Conservation (phyloP, 2,797 vertebrate species). For the Hydrolagus colliei region DNA sequence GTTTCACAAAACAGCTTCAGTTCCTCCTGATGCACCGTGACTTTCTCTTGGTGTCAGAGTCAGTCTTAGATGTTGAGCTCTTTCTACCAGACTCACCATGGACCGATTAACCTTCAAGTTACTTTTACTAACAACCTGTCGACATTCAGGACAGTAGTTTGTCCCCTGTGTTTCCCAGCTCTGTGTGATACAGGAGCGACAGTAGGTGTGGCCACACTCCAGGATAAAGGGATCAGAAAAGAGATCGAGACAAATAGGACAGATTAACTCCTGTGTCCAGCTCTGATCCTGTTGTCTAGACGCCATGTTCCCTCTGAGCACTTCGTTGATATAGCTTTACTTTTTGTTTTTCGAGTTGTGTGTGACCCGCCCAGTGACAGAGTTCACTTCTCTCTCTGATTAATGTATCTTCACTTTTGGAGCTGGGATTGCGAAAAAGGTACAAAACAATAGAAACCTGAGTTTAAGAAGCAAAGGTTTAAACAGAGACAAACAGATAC, state of each 20-base stretch:
- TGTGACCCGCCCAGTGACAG: no score
- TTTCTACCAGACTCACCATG: constrained; percentile 42
- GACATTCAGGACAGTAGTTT: constrained; percentile 44
- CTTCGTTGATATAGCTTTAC: no score
- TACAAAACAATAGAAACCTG: no score
- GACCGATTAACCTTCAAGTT: constrained; percentile 41
- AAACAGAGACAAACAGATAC: no score
- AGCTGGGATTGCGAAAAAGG: no score
- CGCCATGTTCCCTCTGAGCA: constrained; percentile 33
- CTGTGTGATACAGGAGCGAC: not conserved
- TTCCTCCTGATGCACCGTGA: not conserved
- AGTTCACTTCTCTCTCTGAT: no score
- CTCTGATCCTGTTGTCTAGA: not conserved
- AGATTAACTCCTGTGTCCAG: constrained; percentile 38
- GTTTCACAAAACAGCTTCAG: constrained; percentile 15
- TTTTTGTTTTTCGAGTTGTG: no score
- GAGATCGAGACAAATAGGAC: constrained; percentile 43
- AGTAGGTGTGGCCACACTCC: constrained; percentile 33
- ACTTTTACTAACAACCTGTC: constrained; percentile 16
- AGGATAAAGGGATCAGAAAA: constrained; percentile 41
- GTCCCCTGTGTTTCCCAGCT: constrained; percentile 34
- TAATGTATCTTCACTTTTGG: no score
- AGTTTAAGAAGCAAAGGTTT: no score
- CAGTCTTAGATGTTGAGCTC: constrained; percentile 36
- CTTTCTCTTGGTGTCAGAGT: no score